A percentile compares a stretch with the other conserved stretches of the same genome.
Conservation (phyloP, 2,888 invertebrate species). For the Anodontia alba region DNA sequence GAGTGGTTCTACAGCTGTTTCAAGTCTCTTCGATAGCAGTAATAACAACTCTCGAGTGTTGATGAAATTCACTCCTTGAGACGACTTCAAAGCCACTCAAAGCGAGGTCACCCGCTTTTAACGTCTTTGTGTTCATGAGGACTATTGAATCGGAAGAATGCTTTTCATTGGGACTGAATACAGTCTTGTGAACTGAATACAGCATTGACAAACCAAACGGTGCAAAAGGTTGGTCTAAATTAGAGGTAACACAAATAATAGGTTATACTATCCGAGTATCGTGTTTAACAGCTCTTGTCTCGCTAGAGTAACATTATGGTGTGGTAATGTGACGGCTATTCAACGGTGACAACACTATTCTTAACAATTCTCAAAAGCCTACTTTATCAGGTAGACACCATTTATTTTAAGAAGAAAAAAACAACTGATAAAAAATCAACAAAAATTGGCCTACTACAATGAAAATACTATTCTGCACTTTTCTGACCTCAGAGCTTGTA, state of each 20-base stretch:
- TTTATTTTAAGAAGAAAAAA: background rate
- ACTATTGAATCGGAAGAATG: conserved; percentile 53
- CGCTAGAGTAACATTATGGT: conserved; percentile 45
- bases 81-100: conserved; percentile 31
- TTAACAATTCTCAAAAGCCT: background rate
- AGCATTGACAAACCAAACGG: background rate
- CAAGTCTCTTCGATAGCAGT: conserved; percentile 17
- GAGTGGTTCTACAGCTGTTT: background rate
- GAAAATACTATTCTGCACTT: conserved; percentile 1
- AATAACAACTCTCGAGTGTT: conserved; percentile 31
- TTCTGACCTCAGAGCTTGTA: background rate
- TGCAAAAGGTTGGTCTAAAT: conserved; percentile 38
- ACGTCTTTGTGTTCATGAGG: conserved; percentile 48
- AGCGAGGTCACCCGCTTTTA: conserved; percentile 45
- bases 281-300: conserved; percentile 30
- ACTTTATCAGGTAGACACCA: background rate
- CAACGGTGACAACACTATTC: conserved; percentile 4
- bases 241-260: conserved; percentile 53
- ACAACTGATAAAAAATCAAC: background rate
- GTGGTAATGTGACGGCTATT: conserved; percentile 39
- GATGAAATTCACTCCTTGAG: conserved; percentile 41
- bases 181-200: conserved; percentile 47
- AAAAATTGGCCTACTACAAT: background rate
- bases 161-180: conserved; percentile 45
- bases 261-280: conserved; percentile 41